Percentiles rank a stretch among this genome's conserved stretches.
Evolutionary conservation across 2,888 invertebrate species (phyloP).

Genomic region (Lamellibrachia satsuma): DNA sequence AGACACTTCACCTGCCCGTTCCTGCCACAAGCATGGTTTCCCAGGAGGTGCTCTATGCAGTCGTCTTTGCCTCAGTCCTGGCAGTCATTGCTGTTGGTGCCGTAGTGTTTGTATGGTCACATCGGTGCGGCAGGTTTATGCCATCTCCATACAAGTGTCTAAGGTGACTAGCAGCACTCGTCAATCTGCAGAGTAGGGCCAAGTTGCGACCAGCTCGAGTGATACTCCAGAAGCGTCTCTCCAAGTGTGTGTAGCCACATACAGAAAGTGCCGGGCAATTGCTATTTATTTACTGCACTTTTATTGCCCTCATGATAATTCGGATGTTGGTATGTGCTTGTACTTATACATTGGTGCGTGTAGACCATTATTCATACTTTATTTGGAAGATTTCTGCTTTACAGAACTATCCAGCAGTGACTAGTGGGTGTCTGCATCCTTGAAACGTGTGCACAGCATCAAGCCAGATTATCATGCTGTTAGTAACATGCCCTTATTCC

Average conservation of each 20-base stretch:
- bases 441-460: no score
- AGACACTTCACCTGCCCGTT: slow-evolving; percentile 22
- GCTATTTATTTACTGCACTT: neutral
- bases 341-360: neutral
- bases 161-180: neutral
- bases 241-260: neutral
- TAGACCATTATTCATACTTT: neutral
- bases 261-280: neutral
- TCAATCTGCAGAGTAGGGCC: neutral
- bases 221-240: neutral
- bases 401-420: no score
- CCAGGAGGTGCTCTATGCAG: neutral
- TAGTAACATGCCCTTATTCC: neutral
- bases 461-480: neutral
- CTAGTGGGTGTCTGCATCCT: no score
- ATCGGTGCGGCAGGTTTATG: neutral
- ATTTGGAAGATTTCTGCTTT: neutral
- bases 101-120: neutral
- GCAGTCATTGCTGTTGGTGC: neutral
- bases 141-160: neutral
- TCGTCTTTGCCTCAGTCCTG: neutral
- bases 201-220: neutral
- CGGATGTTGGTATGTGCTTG: neutral
- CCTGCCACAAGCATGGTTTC: neutral
- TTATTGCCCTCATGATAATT: neutral